Conservation (phyloP, 2,888 invertebrate species). For the Norana najaformis region DNA sequence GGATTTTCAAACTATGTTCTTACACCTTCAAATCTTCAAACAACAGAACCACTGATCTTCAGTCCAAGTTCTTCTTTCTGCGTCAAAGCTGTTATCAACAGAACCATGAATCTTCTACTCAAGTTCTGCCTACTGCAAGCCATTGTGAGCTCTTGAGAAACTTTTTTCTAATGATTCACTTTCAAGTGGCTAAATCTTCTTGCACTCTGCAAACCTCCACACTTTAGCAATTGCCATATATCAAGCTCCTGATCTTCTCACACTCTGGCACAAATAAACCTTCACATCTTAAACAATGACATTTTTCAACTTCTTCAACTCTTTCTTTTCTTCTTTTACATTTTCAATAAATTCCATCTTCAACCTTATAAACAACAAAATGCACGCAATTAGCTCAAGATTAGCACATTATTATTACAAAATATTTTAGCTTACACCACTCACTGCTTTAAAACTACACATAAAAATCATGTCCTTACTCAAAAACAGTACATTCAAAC, state of each 20-base stretch:
- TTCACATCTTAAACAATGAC: background rate
- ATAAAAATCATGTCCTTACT: background rate
- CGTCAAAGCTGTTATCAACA: no score
- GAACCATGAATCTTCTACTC: no score
- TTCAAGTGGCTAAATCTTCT: background rate
- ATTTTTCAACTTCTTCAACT: background rate
- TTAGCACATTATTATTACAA: background rate
- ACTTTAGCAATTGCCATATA: background rate
- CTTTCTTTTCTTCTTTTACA: constrained; percentile 2
- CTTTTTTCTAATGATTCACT: background rate
- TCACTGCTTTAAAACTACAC: background rate
- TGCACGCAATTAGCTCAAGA: background rate
- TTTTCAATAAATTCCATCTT: constrained; percentile 21
- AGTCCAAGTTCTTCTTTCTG: background rate
- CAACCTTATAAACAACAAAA: constrained; percentile 27
- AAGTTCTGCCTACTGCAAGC: no score
- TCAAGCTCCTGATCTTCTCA: background rate
- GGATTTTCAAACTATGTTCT: background rate
- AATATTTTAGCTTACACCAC: background rate
- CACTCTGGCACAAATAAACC: background rate
- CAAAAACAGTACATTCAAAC: background rate
- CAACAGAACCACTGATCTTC: no score
- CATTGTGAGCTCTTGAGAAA: background rate
- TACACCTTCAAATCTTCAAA: background rate
- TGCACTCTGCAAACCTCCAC: background rate